Base-by-base conservation (phyloP, 2,797 vertebrate species). In the Darevskia nairensis region DNA sequence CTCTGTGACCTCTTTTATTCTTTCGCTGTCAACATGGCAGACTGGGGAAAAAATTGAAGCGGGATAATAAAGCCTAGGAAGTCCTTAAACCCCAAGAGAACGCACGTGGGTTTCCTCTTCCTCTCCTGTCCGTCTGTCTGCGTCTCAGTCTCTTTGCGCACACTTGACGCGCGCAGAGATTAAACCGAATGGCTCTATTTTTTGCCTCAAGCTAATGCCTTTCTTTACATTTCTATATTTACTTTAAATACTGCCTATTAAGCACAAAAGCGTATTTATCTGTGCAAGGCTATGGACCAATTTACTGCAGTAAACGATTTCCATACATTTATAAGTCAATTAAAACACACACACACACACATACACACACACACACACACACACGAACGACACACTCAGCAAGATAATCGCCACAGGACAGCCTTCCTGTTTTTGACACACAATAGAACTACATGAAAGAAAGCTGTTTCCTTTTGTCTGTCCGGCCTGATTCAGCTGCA, bases 1-100 rank as follows among this genome's bases (percentile, higher is more conserved):
- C 94, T 96, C 91, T 91, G 96, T 96, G 95, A 96, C 96, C 96
- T 96, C 93, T 95, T 96, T 95, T 95, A 94, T 96, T 94, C 94
- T 95, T 91, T 91, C 87, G 87, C 94, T 94, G 94, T 96, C 96
- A 97, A 96, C 94, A 95, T 96, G 94, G 96, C 92, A 95, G 93
- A 82, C 90, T 95, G 92, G 94, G 95, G 95, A 94, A 81, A 80
- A 96, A 95, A 97, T 92, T 94, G 93, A 96, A 97, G 96, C 91
- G 85, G 94, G 93, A 94, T 95, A 81, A 95, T 93, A 94, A 90
- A 91, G 87, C 83, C 81, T 29, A 89, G 89, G 25, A 71, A 85
- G 74, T 1, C 66, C 89, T 90, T 81, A 82, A 90, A 80, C 27
- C 92, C 85, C 91, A 93, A 85, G 90, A 93, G 59, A 68, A 89